Conservation (phyloP, 2,113 vertebrate species). For the Hemiprocne comata region DNA sequence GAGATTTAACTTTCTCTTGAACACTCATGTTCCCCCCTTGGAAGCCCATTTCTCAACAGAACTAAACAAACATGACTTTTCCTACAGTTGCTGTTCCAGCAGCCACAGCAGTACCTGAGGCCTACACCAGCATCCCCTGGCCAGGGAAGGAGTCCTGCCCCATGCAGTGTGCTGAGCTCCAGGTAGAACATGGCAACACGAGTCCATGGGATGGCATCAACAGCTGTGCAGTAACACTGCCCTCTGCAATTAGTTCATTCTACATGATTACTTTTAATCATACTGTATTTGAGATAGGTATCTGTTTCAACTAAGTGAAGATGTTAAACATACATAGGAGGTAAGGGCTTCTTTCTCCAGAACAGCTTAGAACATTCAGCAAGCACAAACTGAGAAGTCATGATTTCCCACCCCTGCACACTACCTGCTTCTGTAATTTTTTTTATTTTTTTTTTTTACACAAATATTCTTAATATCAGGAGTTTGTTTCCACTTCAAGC, state of each 20-base stretch:
- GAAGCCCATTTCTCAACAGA: not conserved
- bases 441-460: no score
- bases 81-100: not conserved
- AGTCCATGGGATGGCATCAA: accelerated
- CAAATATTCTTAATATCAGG: not conserved
- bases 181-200: accelerated
- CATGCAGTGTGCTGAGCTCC: not conserved
- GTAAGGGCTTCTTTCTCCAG: accelerated
- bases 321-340: accelerated
- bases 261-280: accelerated
- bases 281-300: not conserved
- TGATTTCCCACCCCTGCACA: not conserved
- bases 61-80: not conserved
- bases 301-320: not conserved
- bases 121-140: accelerated
- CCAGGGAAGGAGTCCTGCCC: accelerated
- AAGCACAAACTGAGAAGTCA: not conserved
- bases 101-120: accelerated
- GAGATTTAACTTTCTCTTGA: not conserved
- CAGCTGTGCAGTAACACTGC: accelerated
- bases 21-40: accelerated
- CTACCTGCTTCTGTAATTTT: accelerated
- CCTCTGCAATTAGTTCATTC: not conserved
- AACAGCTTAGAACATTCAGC: not conserved
- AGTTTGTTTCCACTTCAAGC: not conserved